A percentile compares a stretch with the other conserved stretches of the same genome.
Conservation (phyloP, 2,113 vertebrate genomes). For the Scartelaos histophorus region DNA sequence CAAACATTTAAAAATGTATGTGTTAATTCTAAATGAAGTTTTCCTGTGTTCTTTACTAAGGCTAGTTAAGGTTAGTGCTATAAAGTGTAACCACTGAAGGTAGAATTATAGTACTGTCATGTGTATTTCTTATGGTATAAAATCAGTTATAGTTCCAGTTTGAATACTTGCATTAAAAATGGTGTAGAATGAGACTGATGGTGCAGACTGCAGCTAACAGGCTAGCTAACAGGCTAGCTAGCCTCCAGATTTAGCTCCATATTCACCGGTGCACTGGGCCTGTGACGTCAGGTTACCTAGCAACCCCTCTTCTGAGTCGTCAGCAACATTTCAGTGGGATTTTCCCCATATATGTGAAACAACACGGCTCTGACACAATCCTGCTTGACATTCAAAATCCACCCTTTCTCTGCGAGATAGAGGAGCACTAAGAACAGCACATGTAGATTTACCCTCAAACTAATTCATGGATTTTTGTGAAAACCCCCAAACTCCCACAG, state of each 20-base stretch:
- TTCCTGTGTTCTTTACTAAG: too few species aligned
- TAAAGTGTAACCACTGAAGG: too few species aligned
- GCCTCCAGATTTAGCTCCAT: constrained; percentile 46
- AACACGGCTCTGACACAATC: constrained; percentile 21
- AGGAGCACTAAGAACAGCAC: neutral
- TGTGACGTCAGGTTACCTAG: constrained; percentile 79
- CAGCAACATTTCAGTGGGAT: constrained; percentile 77
- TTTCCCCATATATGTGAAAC: constrained; percentile 75
- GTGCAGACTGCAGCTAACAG: constrained; percentile 43
- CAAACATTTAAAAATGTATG: too few species aligned
- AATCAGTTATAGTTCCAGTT: too few species aligned
- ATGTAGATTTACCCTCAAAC: constrained; percentile 13
- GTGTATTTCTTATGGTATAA: too few species aligned
- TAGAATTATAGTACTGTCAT: too few species aligned
- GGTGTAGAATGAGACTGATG: constrained; percentile 27
- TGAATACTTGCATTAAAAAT: neutral
- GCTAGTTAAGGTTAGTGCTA: too few species aligned
- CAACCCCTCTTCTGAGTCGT: constrained; percentile 75
- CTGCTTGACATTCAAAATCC: constrained; percentile 37
- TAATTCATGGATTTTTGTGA: constrained; percentile 30
- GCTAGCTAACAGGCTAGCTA: constrained; percentile 56
- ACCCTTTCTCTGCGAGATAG: neutral
- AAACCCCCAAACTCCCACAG: constrained; percentile 17
- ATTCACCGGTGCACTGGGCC: constrained; percentile 61
- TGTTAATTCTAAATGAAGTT: too few species aligned